Base-by-base conservation (phyloP, 2,888 invertebrate genomes). In the Oscheius sp. region DNA sequence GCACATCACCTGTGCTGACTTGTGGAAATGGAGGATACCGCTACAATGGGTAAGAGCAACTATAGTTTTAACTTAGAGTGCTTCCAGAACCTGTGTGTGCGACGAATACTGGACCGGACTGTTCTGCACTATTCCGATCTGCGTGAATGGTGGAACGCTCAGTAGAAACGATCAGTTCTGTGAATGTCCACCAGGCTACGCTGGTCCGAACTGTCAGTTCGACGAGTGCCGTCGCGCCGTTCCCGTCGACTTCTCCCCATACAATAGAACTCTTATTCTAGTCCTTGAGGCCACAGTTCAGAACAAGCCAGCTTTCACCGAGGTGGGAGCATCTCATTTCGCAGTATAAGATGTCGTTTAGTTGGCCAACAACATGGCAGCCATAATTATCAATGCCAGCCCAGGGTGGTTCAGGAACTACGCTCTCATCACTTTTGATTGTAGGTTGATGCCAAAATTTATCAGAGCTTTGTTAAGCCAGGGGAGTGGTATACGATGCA, bases 61-160 rank as follows among this genome's bases (percentile, higher is more conserved):
- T 21, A 53, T 2, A 53, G 29, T 3, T 29, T 53, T 29, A 9
- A 21, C 29, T 4, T 21, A 21, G 21, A 21, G 21, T 21, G 21
- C 21, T 21, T 21, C 21, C n/a, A 53, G 53, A 2, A n/a, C 55
- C 10, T 86, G 86, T 60, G 73, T 84, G 5, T 86, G 86, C 57
- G 73, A 76, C 13, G 84, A 85, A 3, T 84, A 83, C 75, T 86
- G 79, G 80, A 79, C 79, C 11, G 86, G 84, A 68, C 76, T 63
- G 59, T 33, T 42, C 42, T 81, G 81, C 55, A 77, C 80, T 2
- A 74, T 79, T 2, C 82, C 82, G 73, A 76, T 81, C 50, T 86
- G 86, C 65, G 80, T 81, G 1, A 86, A 86, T 50, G 82, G 82
- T 21, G 86, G 86, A 73, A 83, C 78, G 1, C 74, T 78, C 42